A percentile compares a stretch with the other conserved stretches of the same genome.
Conservation (phyloP, 2,113 vertebrate species). For the Esox niger region DNA sequence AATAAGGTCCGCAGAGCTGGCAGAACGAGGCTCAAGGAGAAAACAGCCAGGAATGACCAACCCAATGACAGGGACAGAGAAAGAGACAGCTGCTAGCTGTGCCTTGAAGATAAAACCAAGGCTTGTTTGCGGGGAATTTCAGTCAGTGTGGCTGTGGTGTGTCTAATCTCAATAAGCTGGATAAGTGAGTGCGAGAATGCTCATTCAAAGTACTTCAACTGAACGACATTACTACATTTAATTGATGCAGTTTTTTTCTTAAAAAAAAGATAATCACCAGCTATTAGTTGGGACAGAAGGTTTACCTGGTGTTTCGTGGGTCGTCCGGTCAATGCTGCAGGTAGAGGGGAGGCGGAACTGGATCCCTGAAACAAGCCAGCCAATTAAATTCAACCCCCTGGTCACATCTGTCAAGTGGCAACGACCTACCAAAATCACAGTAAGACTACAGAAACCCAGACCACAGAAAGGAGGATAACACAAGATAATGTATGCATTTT, state of each 20-base stretch:
- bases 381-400: conserved; percentile 54
- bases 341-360: conserved; percentile 75
- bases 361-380: conserved; percentile 71
- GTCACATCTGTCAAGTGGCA: conserved; percentile 27
- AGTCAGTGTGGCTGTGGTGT: background rate
- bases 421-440: conserved; percentile 28
- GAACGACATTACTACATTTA: background rate
- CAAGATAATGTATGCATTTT: too few relatives aligned
- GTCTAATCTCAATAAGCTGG: background rate
- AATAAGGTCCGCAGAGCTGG: conserved; percentile 39
- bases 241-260: background rate
- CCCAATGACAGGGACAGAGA: background rate
- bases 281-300: conserved; percentile 1
- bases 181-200: too few relatives aligned
- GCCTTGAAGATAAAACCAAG: conserved; percentile 43
- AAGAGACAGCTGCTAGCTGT: background rate
- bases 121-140: conserved; percentile 34
- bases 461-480: background rate
- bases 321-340: conserved; percentile 66
- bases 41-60: conserved; percentile 33
- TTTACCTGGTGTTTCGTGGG: conserved; percentile 72
- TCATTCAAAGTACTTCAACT: too few relatives aligned
- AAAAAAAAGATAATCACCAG: background rate
- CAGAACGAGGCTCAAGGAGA: conserved; percentile 46
- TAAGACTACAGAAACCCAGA: conserved; percentile 5